Evolutionary conservation across 2,888 invertebrate species (phyloP), one percentile per base, ranked within the genome.

Genomic region (Odontothrips loti): DNA sequence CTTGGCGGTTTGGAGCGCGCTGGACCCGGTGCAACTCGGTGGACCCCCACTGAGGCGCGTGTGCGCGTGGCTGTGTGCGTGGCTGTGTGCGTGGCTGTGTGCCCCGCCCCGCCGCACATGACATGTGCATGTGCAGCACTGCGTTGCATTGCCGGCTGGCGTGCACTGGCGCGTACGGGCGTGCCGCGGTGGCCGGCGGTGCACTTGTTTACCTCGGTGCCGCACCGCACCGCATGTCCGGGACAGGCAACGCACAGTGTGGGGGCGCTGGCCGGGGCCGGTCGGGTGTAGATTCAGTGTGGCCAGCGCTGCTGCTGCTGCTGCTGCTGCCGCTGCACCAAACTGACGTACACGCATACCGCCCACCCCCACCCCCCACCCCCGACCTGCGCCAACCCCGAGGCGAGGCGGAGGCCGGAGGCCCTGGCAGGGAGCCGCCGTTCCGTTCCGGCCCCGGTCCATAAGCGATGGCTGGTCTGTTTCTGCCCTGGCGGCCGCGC

Each of bases 181-280:
- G 48, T 9, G 48, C 10, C 48, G 48, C 10, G 48, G 48, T 17
- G 51, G 51, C 51, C 58, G 23, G 68, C 12, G 27, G 68, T 75
- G 68, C 68, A 75, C 68, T 75, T 75, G 68, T 75, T 75, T 75
- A 75, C 68, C 68, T 75, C 68, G 68, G 68, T 27, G 27, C 68
- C 68, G 68, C 68, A 75, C 68, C 27, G 68, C 68, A 75, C 68
- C 68, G 68, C 68, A 75, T 75, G 68, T 27, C 68, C 27, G 68
- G 23, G 68, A 75, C 68, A 75, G 10, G 23, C 68, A 11, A 27
- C 68, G 27, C 68, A 12, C 12, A 27, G 68, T 75, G 68, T 75
- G 68, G 9, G 58, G 6, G 58, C 34, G 34, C 34, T 17, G 58
- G 10, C 68, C 68, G n/a, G 63, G n/a, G 68, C 23, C n/a, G n/a